Conservation (phyloP, 2,797 vertebrate genomes). For the Lindbergichthys nudifrons region DNA sequence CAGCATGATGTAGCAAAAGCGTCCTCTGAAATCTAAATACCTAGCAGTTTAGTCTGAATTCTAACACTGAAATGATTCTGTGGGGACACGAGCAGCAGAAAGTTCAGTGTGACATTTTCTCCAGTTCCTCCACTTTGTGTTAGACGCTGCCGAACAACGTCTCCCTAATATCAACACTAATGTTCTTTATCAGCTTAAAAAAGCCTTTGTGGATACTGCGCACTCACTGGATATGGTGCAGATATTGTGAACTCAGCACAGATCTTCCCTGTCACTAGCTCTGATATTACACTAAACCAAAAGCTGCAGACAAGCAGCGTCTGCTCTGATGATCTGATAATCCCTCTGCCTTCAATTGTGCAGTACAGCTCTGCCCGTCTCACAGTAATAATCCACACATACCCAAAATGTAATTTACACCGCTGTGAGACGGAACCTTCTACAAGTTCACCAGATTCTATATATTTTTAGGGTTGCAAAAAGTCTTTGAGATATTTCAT, state of each 20-base stretch:
- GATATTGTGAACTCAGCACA: conserved; percentile 11
- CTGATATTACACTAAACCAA: conserved; percentile 25
- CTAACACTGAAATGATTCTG: conserved; percentile 40
- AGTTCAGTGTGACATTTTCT: conserved; percentile 28
- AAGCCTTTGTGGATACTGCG: conserved; percentile 16
- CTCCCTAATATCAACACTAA: conserved; percentile 50
- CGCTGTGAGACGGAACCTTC: conserved; percentile 11
- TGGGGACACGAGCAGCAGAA: conserved; percentile 18
- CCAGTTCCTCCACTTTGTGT: conserved; percentile 1
- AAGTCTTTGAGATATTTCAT: neutral
- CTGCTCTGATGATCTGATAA: conserved; percentile 49
- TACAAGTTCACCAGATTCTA: neutral
- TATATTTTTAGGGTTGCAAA: neutral
- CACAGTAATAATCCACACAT: conserved; percentile 26
- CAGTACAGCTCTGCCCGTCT: conserved; percentile 16
- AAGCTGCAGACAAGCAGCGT: conserved; percentile 29
- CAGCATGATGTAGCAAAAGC: conserved; percentile 37
- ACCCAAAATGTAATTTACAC: conserved; percentile 11
- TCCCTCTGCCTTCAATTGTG: conserved; percentile 30
- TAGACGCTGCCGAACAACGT: conserved; percentile 6
- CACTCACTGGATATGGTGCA: conserved; percentile 2
- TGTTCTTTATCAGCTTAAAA: conserved; percentile 31
- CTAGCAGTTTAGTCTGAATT: conserved; percentile 42
- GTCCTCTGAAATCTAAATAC: conserved; percentile 52
- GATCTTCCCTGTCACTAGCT: conserved; percentile 15